These are phyloP conservation scores for Amia ocellicauda DNA, from an alignment of 2,113 vertebrate genomes.

Conservation along the genomic window DNA sequence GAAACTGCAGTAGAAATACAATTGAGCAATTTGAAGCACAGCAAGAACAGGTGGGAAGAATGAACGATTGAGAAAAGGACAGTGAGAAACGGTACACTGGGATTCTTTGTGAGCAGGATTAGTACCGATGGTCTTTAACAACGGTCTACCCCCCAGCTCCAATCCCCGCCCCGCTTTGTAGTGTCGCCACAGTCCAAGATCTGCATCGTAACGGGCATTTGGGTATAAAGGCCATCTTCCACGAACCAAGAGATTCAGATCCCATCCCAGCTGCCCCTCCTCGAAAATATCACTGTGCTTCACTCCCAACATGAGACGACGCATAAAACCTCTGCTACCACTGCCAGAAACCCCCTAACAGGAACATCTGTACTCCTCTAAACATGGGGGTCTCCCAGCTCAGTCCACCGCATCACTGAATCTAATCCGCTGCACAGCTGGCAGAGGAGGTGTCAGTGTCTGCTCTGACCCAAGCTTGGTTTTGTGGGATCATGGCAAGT, in stretches of 20 bases:
- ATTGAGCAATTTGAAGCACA: not conserved
- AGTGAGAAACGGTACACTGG: conserved; percentile 7
- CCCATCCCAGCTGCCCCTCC: not conserved
- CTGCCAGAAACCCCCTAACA: too few relatives aligned
- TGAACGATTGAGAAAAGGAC: conserved; percentile 1
- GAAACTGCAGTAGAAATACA: conserved; percentile 11
- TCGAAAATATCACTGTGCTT: too few relatives aligned
- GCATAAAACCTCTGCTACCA: too few relatives aligned
- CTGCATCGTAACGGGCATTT: not conserved
- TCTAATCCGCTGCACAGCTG: too few relatives aligned
- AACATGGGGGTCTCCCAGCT: too few relatives aligned
- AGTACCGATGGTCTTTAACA: not conserved
- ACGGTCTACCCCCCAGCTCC: not conserved
- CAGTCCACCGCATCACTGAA: too few relatives aligned
- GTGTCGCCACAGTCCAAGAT: conserved; percentile 1
- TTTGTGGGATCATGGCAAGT: too few relatives aligned
- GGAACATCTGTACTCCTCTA: too few relatives aligned
- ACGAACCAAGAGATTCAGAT: not conserved
- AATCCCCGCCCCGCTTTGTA: conserved; percentile 19
- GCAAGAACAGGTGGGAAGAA: conserved; percentile 23
- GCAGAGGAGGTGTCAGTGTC: too few relatives aligned
- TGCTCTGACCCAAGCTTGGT: too few relatives aligned
- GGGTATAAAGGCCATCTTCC: not conserved
- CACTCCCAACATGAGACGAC: too few relatives aligned
- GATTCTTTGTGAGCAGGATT: conserved; percentile 7